phyloP scores from a whole-genome alignment of 1,140 invertebrate species.

The Drosophila ironensis region DNA sequence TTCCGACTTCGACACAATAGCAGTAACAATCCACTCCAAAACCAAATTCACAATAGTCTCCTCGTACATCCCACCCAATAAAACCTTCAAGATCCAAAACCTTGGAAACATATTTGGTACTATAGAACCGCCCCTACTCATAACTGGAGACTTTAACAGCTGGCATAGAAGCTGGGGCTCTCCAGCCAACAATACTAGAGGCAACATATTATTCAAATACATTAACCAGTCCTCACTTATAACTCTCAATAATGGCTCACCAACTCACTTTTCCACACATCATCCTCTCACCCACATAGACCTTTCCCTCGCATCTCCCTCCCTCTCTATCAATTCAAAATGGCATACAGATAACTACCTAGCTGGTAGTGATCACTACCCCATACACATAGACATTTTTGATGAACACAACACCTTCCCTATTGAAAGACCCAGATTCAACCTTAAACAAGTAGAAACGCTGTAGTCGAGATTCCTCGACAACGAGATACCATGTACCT shows the following conservation, averaged over 20 bases:
- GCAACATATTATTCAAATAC: no score
- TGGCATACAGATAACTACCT: not conserved
- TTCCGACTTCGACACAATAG: no score
- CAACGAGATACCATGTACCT: no score
- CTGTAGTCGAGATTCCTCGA: no score
- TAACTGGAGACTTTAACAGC: constrained; percentile 34
- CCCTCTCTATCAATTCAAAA: not conserved
- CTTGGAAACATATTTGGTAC: constrained; percentile 10
- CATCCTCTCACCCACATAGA: not conserved
- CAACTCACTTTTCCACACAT: no score
- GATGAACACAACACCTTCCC: not conserved
- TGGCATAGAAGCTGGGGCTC: constrained; percentile 13
- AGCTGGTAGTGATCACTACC: not conserved
- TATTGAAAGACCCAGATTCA: constrained; percentile 8
- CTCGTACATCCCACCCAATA: no score
- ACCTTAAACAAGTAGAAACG: no score
- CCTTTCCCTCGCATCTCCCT: not conserved
- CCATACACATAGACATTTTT: not conserved
- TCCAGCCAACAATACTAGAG: not conserved
- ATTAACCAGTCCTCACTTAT: not conserved
- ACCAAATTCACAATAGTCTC: no score
- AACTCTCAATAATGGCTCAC: constrained; percentile 1
- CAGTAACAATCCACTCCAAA: no score
- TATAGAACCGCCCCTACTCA: constrained; percentile 17
- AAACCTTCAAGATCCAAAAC: constrained; percentile 3